Evolutionary conservation across 2,113 vertebrate genomes (phyloP).

Genomic region (Apteryx owenii): DNA sequence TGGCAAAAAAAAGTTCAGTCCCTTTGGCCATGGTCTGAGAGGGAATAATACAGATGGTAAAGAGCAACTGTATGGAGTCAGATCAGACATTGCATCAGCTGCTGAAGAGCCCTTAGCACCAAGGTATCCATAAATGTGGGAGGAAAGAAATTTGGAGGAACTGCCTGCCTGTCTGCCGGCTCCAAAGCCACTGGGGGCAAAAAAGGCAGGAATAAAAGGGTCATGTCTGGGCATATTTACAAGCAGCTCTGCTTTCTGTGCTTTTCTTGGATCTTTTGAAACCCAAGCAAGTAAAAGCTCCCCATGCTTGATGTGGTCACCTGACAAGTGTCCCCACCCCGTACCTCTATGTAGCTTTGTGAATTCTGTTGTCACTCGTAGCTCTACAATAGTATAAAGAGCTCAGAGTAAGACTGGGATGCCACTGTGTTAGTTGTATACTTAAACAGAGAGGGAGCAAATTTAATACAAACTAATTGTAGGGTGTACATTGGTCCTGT

Average conservation of each 20-base stretch:
- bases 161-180: not conserved
- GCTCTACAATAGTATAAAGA: not conserved
- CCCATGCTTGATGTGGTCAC: not conserved
- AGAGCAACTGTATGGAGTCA: not conserved
- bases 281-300: not conserved
- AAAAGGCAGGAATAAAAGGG: not conserved
- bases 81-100: not conserved
- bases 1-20: not conserved
- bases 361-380: not conserved
- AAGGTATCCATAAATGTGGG: not conserved
- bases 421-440: accelerated
- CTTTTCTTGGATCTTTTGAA: not conserved
- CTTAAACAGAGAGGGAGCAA: not conserved
- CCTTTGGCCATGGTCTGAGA: not conserved
- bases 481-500: not conserved
- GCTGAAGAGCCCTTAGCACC: not conserved
- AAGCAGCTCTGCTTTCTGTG: not conserved
- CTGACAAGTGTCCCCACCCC: not conserved
- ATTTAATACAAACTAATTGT: not conserved
- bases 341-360: not conserved
- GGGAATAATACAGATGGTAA: not conserved
- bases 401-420: not conserved
- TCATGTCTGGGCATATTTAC: not conserved
- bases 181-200: not conserved
- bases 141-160: not conserved